Conservation (phyloP, 1,140 invertebrate genomes). For the Cydia strobilella region DNA sequence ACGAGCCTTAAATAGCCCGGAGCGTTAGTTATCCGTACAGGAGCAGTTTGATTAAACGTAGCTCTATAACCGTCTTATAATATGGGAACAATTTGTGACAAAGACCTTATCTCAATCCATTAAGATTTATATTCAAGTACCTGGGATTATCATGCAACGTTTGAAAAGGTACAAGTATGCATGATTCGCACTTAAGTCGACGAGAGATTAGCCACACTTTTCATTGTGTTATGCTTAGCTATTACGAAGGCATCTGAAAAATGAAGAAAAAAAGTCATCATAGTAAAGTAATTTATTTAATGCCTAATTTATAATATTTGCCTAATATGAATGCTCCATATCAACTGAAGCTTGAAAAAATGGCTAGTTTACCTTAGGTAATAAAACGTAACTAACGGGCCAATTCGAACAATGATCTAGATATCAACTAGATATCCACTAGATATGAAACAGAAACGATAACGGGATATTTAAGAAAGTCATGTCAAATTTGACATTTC, state of each 20-base stretch:
- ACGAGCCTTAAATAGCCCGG: background rate
- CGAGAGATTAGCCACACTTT: constrained; percentile 21
- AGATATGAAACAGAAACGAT: too few species aligned
- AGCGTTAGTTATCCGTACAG: constrained; percentile 6
- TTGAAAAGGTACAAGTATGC: background rate
- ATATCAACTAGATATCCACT: too few species aligned
- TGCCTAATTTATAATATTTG: too few species aligned
- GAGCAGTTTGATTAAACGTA: constrained; percentile 13
- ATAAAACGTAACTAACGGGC: too few species aligned
- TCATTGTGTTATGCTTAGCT: constrained; percentile 3
- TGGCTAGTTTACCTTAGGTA: too few species aligned
- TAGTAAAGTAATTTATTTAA: too few species aligned
- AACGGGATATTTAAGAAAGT: too few species aligned
- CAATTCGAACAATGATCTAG: too few species aligned
- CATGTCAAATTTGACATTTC: too few species aligned
- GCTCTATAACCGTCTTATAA: background rate
- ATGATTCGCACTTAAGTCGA: constrained; percentile 3
- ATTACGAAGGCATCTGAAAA: background rate
- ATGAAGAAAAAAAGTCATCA: background rate
- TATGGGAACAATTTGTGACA: background rate
- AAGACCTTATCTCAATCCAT: background rate
- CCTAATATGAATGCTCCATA: too few species aligned
- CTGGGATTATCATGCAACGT: background rate
- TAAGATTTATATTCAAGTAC: background rate
- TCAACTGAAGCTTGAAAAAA: too few species aligned